Evolutionary conservation across 2,113 vertebrate genomes (phyloP).

Genomic region (Piprites chloris): DNA sequence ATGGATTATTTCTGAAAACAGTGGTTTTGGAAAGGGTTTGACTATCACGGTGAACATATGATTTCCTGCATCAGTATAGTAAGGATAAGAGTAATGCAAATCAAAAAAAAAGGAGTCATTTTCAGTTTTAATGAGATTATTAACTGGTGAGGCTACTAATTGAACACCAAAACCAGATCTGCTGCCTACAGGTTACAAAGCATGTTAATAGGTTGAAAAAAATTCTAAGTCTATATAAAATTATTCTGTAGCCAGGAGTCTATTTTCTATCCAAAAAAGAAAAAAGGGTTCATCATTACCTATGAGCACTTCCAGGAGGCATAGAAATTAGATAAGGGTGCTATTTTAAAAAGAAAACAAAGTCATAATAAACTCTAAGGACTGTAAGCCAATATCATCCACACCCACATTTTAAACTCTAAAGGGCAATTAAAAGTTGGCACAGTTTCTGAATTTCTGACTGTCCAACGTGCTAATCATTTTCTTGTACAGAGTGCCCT

Average conservation of each 20-base stretch:
- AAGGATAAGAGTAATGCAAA: background rate
- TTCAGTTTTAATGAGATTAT: background rate
- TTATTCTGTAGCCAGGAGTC: background rate
- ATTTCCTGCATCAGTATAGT: background rate
- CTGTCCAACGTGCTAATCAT: background rate
- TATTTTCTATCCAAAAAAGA: background rate
- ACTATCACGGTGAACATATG: accelerated
- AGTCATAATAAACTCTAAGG: background rate
- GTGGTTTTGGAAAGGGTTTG: background rate
- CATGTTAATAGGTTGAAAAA: background rate
- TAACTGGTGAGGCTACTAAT: background rate
- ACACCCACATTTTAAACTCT: background rate
- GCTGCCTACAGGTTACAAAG: background rate
- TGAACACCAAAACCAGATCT: background rate
- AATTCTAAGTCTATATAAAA: background rate
- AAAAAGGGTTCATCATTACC: background rate
- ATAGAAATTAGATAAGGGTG: background rate
- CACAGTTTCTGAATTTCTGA: background rate
- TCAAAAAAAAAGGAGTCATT: background rate
- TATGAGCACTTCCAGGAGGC: background rate
- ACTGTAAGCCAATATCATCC: background rate
- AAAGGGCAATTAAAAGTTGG: background rate
- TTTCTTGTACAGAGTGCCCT: background rate
- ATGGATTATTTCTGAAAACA: background rate
- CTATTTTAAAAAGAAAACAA: background rate